These are phyloP conservation scores for Thoracochromis brauschi DNA, from an alignment of 2,113 vertebrate genomes.

Conservation along the genomic window DNA sequence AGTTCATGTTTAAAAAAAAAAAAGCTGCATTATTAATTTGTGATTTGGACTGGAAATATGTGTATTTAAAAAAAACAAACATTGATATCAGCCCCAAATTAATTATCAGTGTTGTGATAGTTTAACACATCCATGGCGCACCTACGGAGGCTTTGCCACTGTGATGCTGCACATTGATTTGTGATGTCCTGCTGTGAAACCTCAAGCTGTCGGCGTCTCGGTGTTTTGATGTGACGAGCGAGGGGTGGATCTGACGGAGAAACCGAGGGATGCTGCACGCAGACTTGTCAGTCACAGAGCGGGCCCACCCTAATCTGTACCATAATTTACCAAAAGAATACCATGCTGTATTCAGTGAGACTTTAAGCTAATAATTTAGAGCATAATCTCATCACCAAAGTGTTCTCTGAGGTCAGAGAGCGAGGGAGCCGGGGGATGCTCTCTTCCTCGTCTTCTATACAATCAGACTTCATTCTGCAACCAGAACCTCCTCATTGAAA, in stretches of 20 bases:
- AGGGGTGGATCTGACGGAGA: background rate
- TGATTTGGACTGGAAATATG: background rate
- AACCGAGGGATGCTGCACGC: background rate
- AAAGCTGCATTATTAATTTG: background rate
- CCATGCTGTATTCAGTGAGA: background rate
- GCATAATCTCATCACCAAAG: accelerated
- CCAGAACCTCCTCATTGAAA: accelerated
- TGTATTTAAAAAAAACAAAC: background rate
- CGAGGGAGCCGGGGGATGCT: background rate
- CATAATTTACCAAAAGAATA: background rate
- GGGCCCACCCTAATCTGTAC: background rate
- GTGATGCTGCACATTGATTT: background rate
- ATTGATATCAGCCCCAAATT: background rate
- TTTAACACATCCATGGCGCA: background rate
- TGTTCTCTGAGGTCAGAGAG: background rate
- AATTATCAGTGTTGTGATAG: background rate
- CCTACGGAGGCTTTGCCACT: background rate
- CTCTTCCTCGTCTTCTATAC: background rate
- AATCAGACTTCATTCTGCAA: background rate
- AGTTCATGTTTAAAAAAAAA: background rate
- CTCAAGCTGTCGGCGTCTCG: background rate
- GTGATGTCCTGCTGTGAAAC: background rate
- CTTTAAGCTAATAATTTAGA: background rate
- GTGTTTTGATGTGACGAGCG: background rate
- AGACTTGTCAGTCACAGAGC: background rate